Base-by-base conservation (phyloP, 2,797 vertebrate species). In the Benthosema pterotum region DNA sequence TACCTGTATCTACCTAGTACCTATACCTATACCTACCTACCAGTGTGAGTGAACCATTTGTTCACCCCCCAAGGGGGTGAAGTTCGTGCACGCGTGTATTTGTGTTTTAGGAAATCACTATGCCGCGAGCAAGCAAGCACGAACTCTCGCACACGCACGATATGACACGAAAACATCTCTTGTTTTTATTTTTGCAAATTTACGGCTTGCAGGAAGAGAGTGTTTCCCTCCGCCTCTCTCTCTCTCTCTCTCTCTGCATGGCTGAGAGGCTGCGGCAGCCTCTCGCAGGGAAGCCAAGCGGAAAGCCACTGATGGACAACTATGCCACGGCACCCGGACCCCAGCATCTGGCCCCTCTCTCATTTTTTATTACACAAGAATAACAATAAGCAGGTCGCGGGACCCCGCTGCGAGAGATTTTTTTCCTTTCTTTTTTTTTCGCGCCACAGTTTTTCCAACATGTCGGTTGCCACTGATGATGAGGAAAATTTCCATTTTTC, bases 401-500 rank as follows among this genome's bases (percentile, higher is more conserved):
- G 89, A 93, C 93, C 92, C 86, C 71, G 71, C 85, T 63, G 84
- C 84, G 88, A 89, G 88, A 89, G 89, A 91, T 89, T 93, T 92
- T 82, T n/a, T n/a, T n/a, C n/a, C n/a, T n/a, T n/a, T n/a, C n/a
- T n/a, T n/a, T n/a, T n/a, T n/a, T n/a, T n/a, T n/a, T n/a, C n/a
- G n/a, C n/a, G 87, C 89, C 75, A 86, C 86, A 88, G 86, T 93
- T 93, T n/a, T 90, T 89, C 90, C 83, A 87, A 86, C 90, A 92
- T n/a, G 88, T 91, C 89, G 78, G 88, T 84, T n/a, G 90, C 89
- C 85, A 88, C 85, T 80, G 87, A 91, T 92, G 92, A 89, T 85
- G 88, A 84, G 85, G 85, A 93, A 38, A 93, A 93, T 93, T 94
- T 93, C 92, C 92, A 94, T 93, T 92, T 91, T 93, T 93, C 92